A percentile compares a stretch with the other conserved stretches of the same genome.
phyloP scores from a whole-genome alignment of 2,888 invertebrate genomes.

The Campopleginae sp. region DNA sequence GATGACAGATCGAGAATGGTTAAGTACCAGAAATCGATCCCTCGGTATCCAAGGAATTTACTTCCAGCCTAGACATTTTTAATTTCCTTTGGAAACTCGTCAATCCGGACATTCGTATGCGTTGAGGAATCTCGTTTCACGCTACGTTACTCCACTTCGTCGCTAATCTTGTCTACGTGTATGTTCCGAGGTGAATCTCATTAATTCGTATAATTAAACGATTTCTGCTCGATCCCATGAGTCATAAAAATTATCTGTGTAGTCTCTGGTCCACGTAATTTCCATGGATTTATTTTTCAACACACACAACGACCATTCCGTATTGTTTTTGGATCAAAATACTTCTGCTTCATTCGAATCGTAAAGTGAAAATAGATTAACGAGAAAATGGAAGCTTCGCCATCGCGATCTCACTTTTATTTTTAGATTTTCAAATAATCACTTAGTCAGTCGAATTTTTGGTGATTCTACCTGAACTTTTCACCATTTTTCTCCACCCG shows the following conservation, averaged over 20 bases:
- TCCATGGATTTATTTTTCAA: neutral
- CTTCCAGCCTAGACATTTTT: slow-evolving; percentile 1
- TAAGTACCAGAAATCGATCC: slow-evolving; percentile 24
- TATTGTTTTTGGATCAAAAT: slow-evolving; percentile 20
- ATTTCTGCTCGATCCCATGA: slow-evolving; percentile 18
- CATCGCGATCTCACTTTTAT: neutral
- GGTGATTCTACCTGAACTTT: neutral
- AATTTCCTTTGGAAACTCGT: slow-evolving; percentile 48
- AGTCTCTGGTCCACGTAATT: slow-evolving; percentile 3
- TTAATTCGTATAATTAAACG: slow-evolving; percentile 14
- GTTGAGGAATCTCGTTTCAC: slow-evolving; percentile 39
- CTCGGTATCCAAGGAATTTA: slow-evolving; percentile 46
- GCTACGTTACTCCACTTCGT: slow-evolving; percentile 35
- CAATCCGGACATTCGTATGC: slow-evolving; percentile 46
- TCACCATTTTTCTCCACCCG: neutral
- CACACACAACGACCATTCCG: neutral
- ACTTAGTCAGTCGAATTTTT: neutral
- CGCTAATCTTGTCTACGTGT: neutral
- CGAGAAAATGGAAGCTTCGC: neutral
- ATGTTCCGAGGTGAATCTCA: neutral
- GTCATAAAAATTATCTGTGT: neutral
- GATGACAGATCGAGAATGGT: slow-evolving; percentile 27
- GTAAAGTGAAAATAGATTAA: neutral
- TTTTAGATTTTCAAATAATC: neutral
- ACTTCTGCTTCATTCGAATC: neutral